Evolutionary conservation across 2,888 invertebrate species (phyloP).

Genomic region (Oxycera nigricornis): DNA sequence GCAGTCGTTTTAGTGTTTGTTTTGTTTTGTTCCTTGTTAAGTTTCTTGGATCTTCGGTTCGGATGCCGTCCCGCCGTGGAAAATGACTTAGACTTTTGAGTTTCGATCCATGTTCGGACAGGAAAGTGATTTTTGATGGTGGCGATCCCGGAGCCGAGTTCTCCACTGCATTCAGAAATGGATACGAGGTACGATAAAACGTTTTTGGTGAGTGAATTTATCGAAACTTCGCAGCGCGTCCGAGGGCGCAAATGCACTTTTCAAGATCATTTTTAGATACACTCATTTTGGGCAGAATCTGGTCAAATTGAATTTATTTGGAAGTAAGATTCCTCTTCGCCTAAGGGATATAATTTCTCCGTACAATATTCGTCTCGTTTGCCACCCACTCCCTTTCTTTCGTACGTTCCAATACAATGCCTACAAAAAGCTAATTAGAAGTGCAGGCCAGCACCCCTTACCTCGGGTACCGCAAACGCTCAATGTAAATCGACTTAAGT

Average conservation of each 20-base stretch:
- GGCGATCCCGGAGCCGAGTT: neutral
- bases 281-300: too few species aligned
- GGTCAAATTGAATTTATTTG: too few species aligned
- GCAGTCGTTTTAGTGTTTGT: neutral
- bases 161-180: neutral
- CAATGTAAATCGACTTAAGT: constrained; percentile 30
- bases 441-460: neutral
- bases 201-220: too few species aligned
- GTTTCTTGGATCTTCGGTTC: constrained; percentile 1
- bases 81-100: neutral
- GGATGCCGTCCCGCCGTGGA: neutral
- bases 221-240: too few species aligned
- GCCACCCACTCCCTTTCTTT: too few species aligned
- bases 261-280: too few species aligned
- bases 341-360: too few species aligned
- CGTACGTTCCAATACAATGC: constrained; percentile 4
- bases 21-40: constrained; percentile 12
- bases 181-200: neutral
- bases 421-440: constrained; percentile 40
- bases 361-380: too few species aligned
- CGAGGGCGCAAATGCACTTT: too few species aligned
- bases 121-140: neutral
- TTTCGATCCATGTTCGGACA: neutral
- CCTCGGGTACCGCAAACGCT: constrained; percentile 4
- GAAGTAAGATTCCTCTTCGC: too few species aligned